Base-by-base conservation (phyloP, 35 echinoderm and acorn worm genomes). In the Ophioderma brevispina region DNA sequence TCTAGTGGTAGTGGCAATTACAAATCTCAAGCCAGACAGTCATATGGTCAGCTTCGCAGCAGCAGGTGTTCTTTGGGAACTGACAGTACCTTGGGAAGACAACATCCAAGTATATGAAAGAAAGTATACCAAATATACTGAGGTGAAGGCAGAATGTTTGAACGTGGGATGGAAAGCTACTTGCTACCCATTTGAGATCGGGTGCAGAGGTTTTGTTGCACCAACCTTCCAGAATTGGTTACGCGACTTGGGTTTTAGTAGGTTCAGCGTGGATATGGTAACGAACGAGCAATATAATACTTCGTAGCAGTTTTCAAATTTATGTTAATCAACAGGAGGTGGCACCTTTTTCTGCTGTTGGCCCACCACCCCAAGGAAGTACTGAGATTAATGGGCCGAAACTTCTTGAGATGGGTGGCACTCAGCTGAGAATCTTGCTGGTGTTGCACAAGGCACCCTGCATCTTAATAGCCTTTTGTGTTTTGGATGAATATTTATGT, bases 341-440 rank as follows among this genome's bases (percentile, higher is more conserved):
- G 79, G 79, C 79, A 81, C 79, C 15, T 40, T 18, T 40, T 37
- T 37, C 36, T 82, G 13, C 81, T 82, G 81, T 2, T 82, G 41
- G 79, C 79, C 79, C 32, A 81, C 79, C 79, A 81, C 79, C 79
- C 79, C 5, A 30, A 81, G 37, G 81, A 6, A 82, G 81, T 82
- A 82, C 81, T 82, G 81, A 82, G 81, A 42, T 82, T 82, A 82
- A 82, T 15, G 81, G 81, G 79, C 79, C 79, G 79, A 81, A 81
- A 40, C 81, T 82, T 42, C 81, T 32, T 0, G 0, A 42, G 81
- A 82, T 23, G 35, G 81, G 81, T 82, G 41, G 81, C 81, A 82
- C 37, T 82, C 81, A 82, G 81, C 81, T 82, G 37, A 82, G 37
- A 39, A 82, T 52, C 46, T 21, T 52, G 46, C 21, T 52, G 46